Base-by-base conservation (phyloP, 2,888 invertebrate genomes). In the Lepidochitona cinerea region DNA sequence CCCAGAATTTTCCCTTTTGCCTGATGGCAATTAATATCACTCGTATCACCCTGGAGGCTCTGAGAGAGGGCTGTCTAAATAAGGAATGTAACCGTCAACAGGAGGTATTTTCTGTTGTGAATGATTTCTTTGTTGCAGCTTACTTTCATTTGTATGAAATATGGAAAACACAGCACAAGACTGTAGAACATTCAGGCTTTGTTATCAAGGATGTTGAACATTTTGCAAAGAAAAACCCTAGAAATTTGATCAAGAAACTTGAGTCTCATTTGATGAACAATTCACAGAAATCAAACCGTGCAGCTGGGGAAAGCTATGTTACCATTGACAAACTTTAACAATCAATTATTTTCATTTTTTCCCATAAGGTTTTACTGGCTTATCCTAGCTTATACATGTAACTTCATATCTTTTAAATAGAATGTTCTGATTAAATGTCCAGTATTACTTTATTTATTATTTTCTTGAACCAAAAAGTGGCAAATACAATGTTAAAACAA, bases 21-120 rank as follows among this genome's bases (percentile, higher is more conserved):
- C 91, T 92, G 18, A 92, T 93, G 88, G 91, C 92, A 66, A 91
- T 93, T 59, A 93, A 93, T 84, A 88, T 92, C 64, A 92, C 92
- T 7, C 88, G 92, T 74, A 92, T 92, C 49, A 90, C 90, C 29
- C 79, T 93, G 36, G 91, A 92, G 80, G 87, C 91, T n/a, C 84
- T 93, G 29, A 83, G 92, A 67, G 91, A 92, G 79, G 92, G 91
- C 33, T 78, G 87, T 33, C 85, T 92, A 9, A 92, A 93, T 85
- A 92, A 92, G 78, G 91, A 91, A 78, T 91, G 91, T 81, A 87
- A 90, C 79, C 82, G 77, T 68, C 81, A 88, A 49, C 85, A 88
- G 37, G 83, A 89, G 71, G 91, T 92, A 9, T 82, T 92, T 41
- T 80, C 84, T 18, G 90, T 91, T 1, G 80, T 92, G 32, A 92